Conservation (phyloP, 2,113 vertebrate species). For the Forbesichthys papilliferus region DNA sequence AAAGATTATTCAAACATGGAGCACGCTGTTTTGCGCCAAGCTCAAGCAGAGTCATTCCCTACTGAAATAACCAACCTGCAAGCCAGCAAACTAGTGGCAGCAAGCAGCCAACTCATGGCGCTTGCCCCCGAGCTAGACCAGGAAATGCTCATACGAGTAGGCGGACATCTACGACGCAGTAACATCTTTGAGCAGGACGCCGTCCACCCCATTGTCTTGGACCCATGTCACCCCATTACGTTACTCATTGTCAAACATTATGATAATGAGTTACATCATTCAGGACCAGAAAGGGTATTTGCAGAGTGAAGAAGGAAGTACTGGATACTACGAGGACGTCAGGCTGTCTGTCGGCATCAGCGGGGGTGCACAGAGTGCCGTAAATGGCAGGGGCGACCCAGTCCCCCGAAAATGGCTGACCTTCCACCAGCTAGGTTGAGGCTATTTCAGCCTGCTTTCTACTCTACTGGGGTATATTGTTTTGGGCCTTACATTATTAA, state of each 20-base stretch:
- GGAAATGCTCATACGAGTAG: constrained; percentile 2
- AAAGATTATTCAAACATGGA: no score
- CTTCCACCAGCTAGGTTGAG: not conserved
- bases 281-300: no score
- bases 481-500: not conserved
- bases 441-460: not conserved
- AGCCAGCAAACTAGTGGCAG: not conserved
- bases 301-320: constrained; percentile 8
- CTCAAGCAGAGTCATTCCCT: not conserved
- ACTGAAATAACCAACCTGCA: not conserved
- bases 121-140: constrained; percentile 15
- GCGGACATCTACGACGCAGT: not conserved
- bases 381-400: not conserved
- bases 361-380: not conserved
- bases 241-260: no score
- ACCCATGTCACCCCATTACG: no score
- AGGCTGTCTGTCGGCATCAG: constrained; percentile 4
- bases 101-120: not conserved
- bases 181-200: not conserved
- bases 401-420: no score
- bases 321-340: constrained; percentile 4
- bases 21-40: no score
- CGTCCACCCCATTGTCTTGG: no score
- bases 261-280: no score
- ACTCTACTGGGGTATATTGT: constrained; percentile 8